Conservation (phyloP, 2,113 vertebrate genomes). For the Scophthalmus maximus region DNA sequence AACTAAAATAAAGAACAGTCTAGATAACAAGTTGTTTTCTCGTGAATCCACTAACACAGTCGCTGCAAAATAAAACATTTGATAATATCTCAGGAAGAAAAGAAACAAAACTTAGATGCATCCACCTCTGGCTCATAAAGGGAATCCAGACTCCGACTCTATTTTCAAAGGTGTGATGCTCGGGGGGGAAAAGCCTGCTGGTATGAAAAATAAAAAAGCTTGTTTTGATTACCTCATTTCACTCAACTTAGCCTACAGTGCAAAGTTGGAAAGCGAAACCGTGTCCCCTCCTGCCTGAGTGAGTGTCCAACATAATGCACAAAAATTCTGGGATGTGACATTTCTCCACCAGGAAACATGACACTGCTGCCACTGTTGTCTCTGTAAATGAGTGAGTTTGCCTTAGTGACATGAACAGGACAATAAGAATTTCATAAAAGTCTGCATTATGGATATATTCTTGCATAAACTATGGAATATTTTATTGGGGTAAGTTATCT, state of each 20-base stretch:
- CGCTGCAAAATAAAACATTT: too few species aligned
- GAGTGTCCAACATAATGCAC: too few species aligned
- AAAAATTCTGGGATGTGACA: neutral
- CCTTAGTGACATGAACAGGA: neutral
- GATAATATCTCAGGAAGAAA: neutral
- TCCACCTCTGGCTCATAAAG: neutral
- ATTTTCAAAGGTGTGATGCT: neutral
- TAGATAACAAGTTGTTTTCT: too few species aligned
- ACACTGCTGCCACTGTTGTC: neutral
- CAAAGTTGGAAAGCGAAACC: too few species aligned
- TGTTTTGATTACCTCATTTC: neutral
- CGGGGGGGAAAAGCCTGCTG: neutral
- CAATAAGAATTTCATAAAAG: neutral
- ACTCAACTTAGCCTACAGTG: neutral
- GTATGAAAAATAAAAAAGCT: neutral
- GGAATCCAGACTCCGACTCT: neutral
- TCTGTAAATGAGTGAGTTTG: neutral
- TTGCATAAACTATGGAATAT: conserved; percentile 4
- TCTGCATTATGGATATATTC: neutral
- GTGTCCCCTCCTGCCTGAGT: too few species aligned
- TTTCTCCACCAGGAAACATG: neutral
- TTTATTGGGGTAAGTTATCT: conserved; percentile 18
- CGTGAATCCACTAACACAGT: too few species aligned
- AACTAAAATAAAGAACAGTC: too few species aligned
- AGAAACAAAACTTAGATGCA: neutral